Conservation (phyloP, 2,797 vertebrate species). For the Enteromius afrohamiltoni region DNA sequence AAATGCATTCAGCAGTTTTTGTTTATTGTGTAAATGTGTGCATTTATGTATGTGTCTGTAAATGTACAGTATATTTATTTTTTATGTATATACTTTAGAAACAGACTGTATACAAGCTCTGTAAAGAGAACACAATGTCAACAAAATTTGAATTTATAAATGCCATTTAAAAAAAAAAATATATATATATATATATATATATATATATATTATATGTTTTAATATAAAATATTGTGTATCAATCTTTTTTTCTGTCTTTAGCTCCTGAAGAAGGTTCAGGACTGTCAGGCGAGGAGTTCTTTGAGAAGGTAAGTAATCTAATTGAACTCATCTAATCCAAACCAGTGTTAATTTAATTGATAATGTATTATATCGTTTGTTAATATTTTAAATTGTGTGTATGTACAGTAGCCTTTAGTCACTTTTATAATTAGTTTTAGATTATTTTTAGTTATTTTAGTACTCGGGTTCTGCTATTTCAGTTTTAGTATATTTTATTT, state of each 20-base stretch:
- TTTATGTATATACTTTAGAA: not conserved
- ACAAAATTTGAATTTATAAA: not conserved
- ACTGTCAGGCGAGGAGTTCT: slow-evolving; percentile 79
- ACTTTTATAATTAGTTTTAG: not conserved
- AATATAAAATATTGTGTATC: not conserved
- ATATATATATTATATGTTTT: not conserved
- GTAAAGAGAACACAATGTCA: not conserved
- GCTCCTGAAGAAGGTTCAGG: slow-evolving; percentile 67
- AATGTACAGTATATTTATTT: not conserved
- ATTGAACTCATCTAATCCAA: not conserved
- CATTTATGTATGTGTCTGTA: not conserved
- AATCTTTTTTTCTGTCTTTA: slow-evolving; percentile 57
- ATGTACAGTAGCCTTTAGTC: no score
- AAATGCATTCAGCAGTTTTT: not conserved
- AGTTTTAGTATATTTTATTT: not conserved
- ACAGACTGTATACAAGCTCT: not conserved
- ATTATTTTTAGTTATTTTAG: not conserved
- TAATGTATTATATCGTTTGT: not conserved
- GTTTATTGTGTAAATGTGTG: not conserved
- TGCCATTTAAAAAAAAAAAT: not conserved
- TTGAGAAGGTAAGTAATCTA: slow-evolving; percentile 75
- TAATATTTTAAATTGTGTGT: not conserved
- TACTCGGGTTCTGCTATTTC: not conserved
- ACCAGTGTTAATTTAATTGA: not conserved
- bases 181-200: not conserved